These are phyloP conservation scores for Eremophila alpestris DNA, from an alignment of 2,797 vertebrate genomes.

Conservation along the genomic window DNA sequence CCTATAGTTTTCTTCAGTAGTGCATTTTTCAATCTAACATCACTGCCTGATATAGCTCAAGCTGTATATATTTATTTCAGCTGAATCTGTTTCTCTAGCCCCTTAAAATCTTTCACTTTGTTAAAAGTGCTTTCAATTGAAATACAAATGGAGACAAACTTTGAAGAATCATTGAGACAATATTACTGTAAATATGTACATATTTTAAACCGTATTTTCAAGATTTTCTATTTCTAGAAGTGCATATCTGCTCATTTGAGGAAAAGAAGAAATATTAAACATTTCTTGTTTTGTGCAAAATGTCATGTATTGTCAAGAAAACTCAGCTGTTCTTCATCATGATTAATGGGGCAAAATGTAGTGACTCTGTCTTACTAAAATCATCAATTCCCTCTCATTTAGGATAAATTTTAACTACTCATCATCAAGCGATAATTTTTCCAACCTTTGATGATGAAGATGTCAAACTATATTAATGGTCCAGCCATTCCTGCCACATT, in stretches of 20 bases:
- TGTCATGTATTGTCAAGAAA: not conserved
- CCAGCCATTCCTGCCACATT: not conserved
- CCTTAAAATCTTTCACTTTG: not conserved
- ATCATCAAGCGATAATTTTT: not conserved
- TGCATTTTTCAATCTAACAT: not conserved
- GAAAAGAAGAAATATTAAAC: not conserved
- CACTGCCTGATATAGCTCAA: not conserved
- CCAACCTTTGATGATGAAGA: not conserved
- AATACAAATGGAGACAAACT: not conserved
- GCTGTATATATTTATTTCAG: not conserved
- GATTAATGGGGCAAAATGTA: not conserved
- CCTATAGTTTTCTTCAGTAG: not conserved
- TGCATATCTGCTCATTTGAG: not conserved
- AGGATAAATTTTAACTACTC: not conserved
- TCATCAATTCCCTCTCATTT: not conserved
- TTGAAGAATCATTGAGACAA: accelerated
- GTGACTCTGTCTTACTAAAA: not conserved
- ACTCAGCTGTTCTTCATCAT: not conserved
- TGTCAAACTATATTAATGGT: not conserved
- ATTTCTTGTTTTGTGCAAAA: not conserved
- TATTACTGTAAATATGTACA: not conserved
- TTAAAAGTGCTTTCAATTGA: not conserved
- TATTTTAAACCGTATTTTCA: not conserved
- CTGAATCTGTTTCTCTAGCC: not conserved
- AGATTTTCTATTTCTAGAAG: not conserved